phyloP scores from a whole-genome alignment of 2,113 vertebrate species.

The Panthera tigris region DNA sequence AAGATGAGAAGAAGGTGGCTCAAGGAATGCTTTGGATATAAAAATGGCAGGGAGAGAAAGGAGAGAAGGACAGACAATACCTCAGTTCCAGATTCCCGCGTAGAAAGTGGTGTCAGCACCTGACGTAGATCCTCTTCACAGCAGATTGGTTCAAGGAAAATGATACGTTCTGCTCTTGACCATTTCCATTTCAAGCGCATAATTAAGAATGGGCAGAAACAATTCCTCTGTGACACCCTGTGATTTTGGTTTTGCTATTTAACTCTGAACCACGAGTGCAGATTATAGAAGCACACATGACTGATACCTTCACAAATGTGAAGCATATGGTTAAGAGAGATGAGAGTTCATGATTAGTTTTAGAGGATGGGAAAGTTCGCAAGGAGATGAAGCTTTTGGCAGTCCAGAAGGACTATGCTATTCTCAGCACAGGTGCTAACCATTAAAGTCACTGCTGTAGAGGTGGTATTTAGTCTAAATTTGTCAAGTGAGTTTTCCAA shows the following conservation, averaged over 20 bases:
- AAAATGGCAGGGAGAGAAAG: not conserved
- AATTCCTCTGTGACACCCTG: not conserved
- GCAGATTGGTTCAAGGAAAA: not conserved
- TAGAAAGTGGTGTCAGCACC: not conserved
- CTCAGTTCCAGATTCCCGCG: fast-evolving
- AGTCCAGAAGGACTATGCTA: not conserved
- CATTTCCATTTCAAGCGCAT: not conserved
- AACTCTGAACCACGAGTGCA: not conserved
- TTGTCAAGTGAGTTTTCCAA: not conserved
- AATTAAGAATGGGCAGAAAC: not conserved
- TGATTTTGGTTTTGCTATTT: not conserved
- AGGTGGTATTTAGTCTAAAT: not conserved
- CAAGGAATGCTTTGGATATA: not conserved
- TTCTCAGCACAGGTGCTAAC: not conserved
- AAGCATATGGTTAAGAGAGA: not conserved
- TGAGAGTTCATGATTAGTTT: not conserved
- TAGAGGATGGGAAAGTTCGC: not conserved
- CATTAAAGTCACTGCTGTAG: not conserved
- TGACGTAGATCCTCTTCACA: not conserved
- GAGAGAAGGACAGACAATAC: not conserved
- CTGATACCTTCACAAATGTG: not conserved
- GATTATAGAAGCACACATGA: too few species aligned
- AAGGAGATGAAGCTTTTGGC: not conserved
- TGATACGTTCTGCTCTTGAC: not conserved
- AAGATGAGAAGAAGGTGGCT: not conserved